phyloP scores from a whole-genome alignment of 1,140 invertebrate genomes.

The Anoplolepis gracilipes region DNA sequence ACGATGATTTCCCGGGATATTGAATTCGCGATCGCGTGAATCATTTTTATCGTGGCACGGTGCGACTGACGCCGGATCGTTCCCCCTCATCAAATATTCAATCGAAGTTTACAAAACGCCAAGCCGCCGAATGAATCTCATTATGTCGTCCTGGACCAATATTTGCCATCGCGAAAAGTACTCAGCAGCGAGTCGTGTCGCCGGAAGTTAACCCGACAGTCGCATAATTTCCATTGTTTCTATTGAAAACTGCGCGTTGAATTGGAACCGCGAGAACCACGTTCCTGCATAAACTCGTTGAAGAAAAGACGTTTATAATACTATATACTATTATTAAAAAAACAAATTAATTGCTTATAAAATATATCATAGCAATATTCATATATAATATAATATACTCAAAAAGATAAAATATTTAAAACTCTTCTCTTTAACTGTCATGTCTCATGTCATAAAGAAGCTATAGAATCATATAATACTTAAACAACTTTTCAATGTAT shows the following conservation, averaged over 20 bases:
- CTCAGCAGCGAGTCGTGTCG: slow-evolving; percentile 8
- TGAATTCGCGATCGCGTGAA: slow-evolving; percentile 61
- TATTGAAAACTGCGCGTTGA: neutral
- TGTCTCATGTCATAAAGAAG: no score
- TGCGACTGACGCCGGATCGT: slow-evolving; percentile 34
- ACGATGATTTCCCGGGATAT: slow-evolving; percentile 53
- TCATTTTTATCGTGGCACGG: slow-evolving; percentile 60
- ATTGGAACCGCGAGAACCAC: neutral
- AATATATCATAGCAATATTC: neutral
- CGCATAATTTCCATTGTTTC: slow-evolving; percentile 48
- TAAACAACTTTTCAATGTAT: neutral
- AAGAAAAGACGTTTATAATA: neutral
- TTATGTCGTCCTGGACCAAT: slow-evolving; percentile 45
- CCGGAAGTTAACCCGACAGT: slow-evolving; percentile 38
- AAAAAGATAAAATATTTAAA: neutral
- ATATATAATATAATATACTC: no score
- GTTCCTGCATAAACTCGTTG: neutral
- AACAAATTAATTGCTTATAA: neutral
- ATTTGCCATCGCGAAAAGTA: slow-evolving; percentile 37
- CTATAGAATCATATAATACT: neutral
- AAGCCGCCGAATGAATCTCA: slow-evolving; percentile 54
- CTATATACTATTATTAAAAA: neutral
- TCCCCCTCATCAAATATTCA: slow-evolving; percentile 66
- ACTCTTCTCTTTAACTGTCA: no score
- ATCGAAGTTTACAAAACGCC: slow-evolving; percentile 63